Conservation (phyloP, 2,888 invertebrate genomes). For the Criorhina ranunculi region DNA sequence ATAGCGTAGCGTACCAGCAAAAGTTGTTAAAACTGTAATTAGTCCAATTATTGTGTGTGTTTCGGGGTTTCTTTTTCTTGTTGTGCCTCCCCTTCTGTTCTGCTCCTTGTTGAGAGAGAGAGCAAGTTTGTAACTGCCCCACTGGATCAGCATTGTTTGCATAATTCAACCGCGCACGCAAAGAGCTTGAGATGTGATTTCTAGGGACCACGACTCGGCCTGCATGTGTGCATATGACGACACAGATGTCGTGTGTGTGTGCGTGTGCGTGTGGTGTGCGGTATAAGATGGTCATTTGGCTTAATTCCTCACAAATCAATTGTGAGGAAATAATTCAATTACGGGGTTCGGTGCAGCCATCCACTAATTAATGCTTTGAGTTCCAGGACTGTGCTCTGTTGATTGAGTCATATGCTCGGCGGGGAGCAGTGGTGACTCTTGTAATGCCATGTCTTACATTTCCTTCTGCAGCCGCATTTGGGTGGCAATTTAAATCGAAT, state of each 20-base stretch:
- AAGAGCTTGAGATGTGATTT: constrained; percentile 28
- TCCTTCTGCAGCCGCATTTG: constrained; percentile 61
- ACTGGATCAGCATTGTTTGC: constrained; percentile 63
- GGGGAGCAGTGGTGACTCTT: constrained; percentile 9
- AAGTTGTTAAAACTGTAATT: constrained; percentile 77
- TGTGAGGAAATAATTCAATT: constrained; percentile 75
- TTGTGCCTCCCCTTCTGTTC: background rate
- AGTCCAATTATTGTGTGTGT: constrained; percentile 77
- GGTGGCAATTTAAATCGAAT: constrained; percentile 71
- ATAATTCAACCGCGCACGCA: constrained; percentile 67
- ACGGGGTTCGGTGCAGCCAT: constrained; percentile 55
- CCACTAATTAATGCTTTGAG: constrained; percentile 67
- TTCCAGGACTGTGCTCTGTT: constrained; percentile 47
- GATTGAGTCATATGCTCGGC: constrained; percentile 66
- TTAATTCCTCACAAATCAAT: constrained; percentile 71
- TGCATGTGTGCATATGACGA: constrained; percentile 18
- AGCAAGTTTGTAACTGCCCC: constrained; percentile 40
- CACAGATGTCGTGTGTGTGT: constrained; percentile 48
- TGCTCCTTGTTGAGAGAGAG: constrained; percentile 29
- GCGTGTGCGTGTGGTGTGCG: constrained; percentile 32
- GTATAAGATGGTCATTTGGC: constrained; percentile 53
- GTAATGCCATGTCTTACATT: constrained; percentile 68
- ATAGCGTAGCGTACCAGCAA: constrained; percentile 49
- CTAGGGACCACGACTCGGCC: constrained; percentile 19
- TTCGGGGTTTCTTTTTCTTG: constrained; percentile 51